phyloP scores from a whole-genome alignment of 2,888 invertebrate species.

The Oscheius sp. region DNA sequence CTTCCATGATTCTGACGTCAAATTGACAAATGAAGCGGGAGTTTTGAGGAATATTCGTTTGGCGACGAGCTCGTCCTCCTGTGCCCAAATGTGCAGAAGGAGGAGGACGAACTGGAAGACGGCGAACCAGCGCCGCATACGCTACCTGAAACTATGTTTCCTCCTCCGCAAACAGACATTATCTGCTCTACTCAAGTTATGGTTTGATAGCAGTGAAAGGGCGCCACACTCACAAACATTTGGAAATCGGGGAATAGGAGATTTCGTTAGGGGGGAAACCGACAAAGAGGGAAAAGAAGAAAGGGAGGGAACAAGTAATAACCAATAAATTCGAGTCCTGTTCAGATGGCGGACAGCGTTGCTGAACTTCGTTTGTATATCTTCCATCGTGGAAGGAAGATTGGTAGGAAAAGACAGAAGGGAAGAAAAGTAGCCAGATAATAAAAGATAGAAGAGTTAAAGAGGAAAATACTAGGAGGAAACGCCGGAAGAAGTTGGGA shows the following conservation, averaged over 20 bases:
- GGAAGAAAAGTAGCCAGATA: not conserved
- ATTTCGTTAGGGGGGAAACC: not conserved
- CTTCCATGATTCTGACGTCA: constrained; percentile 47
- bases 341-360: not conserved
- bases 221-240: not conserved
- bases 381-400: too few relatives aligned
- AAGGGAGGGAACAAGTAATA: not conserved
- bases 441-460: not conserved
- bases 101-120: not conserved
- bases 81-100: not conserved
- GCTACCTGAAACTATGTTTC: not conserved
- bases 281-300: not conserved
- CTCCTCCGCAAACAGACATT: not conserved
- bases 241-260: too few relatives aligned
- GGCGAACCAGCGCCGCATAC: constrained; percentile 19
- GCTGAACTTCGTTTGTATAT: too few relatives aligned
- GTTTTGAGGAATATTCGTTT: constrained; percentile 37
- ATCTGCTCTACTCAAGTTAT: constrained; percentile 3
- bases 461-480: not conserved
- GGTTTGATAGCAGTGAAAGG: not conserved
- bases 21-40: constrained; percentile 43
- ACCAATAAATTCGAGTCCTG: not conserved
- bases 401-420: not conserved
- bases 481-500: constrained; percentile 19
- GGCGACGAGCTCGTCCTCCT: constrained; percentile 27